phyloP scores from a whole-genome alignment of 1,140 invertebrate species.

The Hydropsyche tenuis region DNA sequence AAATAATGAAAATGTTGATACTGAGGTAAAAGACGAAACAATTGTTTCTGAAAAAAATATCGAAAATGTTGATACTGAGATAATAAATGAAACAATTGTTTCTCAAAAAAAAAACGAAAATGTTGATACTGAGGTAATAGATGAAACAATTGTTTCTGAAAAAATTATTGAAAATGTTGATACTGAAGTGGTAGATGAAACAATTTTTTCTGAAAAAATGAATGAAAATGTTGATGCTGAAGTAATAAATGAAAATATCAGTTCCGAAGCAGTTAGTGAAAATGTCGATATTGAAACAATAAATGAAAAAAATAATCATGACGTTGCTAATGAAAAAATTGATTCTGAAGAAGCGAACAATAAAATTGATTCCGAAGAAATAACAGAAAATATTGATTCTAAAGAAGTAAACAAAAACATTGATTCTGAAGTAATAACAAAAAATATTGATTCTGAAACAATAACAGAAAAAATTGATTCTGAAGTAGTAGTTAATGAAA shows the following conservation, averaged over 20 bases:
- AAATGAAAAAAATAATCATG: not conserved
- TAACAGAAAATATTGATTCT: too few species aligned
- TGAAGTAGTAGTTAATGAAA: conserved; percentile 4
- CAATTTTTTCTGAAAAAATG: not conserved
- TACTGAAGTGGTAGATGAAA: not conserved
- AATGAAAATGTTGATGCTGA: not conserved
- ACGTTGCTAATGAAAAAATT: not conserved
- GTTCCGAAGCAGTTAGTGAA: too few species aligned
- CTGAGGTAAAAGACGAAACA: not conserved
- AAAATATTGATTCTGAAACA: too few species aligned
- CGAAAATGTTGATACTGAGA: not conserved
- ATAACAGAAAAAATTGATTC: too few species aligned
- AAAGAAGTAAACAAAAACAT: too few species aligned
- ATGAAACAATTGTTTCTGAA: not conserved
- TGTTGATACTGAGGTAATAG: not conserved
- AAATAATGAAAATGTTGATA: not conserved
- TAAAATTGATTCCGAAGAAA: too few species aligned
- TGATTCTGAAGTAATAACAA: too few species aligned
- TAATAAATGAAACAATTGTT: too few species aligned
- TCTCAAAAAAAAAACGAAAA: not conserved
- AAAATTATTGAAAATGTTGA: not conserved
- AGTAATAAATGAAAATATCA: too few species aligned
- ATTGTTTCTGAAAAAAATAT: not conserved
- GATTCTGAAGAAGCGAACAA: not conserved
- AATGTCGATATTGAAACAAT: not conserved